A percentile compares a stretch with the other conserved stretches of the same genome.
Evolutionary conservation across 2,888 invertebrate genomes (phyloP).

Genomic region (Keiferia lycopersicella): DNA sequence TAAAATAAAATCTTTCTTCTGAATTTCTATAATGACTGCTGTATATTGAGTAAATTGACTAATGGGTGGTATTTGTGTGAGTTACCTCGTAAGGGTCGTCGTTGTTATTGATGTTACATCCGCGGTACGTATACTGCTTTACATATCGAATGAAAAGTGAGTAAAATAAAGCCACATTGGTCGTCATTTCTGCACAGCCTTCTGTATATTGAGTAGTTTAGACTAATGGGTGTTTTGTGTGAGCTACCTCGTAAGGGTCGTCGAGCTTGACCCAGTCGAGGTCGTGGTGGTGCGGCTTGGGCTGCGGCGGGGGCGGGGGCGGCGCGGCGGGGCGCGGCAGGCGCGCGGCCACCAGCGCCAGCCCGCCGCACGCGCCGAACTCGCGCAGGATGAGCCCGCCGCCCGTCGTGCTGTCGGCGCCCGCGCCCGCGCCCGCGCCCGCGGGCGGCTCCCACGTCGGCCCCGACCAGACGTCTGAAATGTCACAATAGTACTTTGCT

Average conservation of each 20-base stretch:
- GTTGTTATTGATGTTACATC: too few relatives aligned
- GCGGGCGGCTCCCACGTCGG: conserved; percentile 45
- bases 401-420: conserved; percentile 31
- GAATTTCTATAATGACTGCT: too few relatives aligned
- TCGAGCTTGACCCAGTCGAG: conserved; percentile 86
- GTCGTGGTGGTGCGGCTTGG: conserved; percentile 78
- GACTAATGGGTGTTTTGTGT: not conserved
- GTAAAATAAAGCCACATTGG: too few relatives aligned
- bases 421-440: conserved; percentile 5
- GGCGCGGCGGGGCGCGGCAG: conserved; percentile 94
- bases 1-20: too few relatives aligned
- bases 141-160: too few relatives aligned
- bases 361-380: conserved; percentile 93
- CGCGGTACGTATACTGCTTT: too few relatives aligned
- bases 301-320: conserved; percentile 76
- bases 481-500: too few relatives aligned
- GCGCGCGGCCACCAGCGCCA: conserved; percentile 93
- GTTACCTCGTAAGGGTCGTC: conserved; percentile 80
- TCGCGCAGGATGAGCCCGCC: conserved; percentile 84
- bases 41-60: too few relatives aligned
- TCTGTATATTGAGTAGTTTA: not conserved
- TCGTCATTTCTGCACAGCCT: too few relatives aligned
- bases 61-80: not conserved
- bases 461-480: conserved; percentile 47
- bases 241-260: conserved; percentile 77